Conservation (phyloP, 2,797 vertebrate genomes). For the Pygocentrus nattereri region DNA sequence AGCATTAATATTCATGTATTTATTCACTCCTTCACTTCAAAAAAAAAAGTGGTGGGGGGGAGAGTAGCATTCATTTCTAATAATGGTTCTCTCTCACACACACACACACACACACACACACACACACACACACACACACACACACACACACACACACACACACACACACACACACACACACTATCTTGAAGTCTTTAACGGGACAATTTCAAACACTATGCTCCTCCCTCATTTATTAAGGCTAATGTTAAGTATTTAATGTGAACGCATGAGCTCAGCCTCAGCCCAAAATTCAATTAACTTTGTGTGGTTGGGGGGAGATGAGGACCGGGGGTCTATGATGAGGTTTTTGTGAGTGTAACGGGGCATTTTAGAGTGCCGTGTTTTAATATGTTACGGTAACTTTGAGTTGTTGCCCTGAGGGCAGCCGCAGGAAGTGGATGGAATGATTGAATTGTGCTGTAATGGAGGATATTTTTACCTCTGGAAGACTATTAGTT, state of each 20-base stretch:
- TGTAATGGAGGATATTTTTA: slow-evolving; percentile 56
- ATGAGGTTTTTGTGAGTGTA: slow-evolving; percentile 61
- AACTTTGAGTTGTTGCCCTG: slow-evolving; percentile 69
- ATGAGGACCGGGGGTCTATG: not conserved
- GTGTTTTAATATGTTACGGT: slow-evolving; percentile 70
- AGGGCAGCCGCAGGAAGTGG: slow-evolving; percentile 61
- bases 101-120: slow-evolving; percentile 52
- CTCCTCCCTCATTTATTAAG: slow-evolving; percentile 34
- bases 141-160: slow-evolving; percentile 64
- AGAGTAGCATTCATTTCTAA: slow-evolving; percentile 58
- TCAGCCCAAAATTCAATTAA: slow-evolving; percentile 78
- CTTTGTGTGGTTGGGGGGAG: slow-evolving; percentile 11
- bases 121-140: slow-evolving; percentile 52
- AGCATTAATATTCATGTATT: slow-evolving; percentile 81
- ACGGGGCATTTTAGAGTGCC: slow-evolving; percentile 66
- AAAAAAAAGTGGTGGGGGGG: slow-evolving; percentile 69
- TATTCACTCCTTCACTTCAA: slow-evolving; percentile 71
- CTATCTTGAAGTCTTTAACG: slow-evolving; percentile 60
- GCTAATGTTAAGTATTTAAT: slow-evolving; percentile 62
- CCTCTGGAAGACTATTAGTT: slow-evolving; percentile 50
- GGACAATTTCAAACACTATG: slow-evolving; percentile 40
- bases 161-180: slow-evolving; percentile 62
- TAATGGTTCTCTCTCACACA: slow-evolving; percentile 68
- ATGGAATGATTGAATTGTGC: slow-evolving; percentile 61
- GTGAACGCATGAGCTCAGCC: slow-evolving; percentile 64